phyloP scores from a whole-genome alignment of 2,113 vertebrate genomes.

The Protomyctophum bolini region DNA sequence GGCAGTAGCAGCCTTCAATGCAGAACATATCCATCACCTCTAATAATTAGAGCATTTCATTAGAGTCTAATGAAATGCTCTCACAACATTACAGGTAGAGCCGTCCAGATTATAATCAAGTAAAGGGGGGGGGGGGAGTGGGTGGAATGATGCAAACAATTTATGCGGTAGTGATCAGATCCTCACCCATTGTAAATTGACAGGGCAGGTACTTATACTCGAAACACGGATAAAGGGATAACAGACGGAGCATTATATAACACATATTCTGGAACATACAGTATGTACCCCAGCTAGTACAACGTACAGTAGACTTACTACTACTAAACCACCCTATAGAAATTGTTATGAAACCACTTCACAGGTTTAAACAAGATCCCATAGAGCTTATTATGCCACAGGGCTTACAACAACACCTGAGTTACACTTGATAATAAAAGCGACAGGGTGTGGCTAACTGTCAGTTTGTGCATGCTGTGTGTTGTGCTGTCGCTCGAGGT shows the following conservation, averaged over 20 bases:
- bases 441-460: constrained; percentile 22
- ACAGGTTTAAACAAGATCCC: constrained; percentile 26
- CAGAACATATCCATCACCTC: too few relatives aligned
- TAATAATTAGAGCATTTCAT: too few relatives aligned
- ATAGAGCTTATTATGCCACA: not conserved
- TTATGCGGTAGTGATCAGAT: too few relatives aligned
- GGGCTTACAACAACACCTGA: constrained; percentile 2
- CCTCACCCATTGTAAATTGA: too few relatives aligned
- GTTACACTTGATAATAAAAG: not conserved
- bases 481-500: constrained; percentile 5
- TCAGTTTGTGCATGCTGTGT: not conserved
- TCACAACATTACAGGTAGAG: not conserved
- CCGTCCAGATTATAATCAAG: not conserved
- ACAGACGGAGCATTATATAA: too few relatives aligned
- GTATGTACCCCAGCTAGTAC: too few relatives aligned
- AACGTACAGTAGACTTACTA: too few relatives aligned
- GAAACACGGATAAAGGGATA: too few relatives aligned
- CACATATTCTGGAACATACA: too few relatives aligned
- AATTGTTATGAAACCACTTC: not conserved
- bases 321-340: not conserved
- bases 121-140: not conserved
- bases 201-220: too few relatives aligned
- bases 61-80: too few relatives aligned
- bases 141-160: not conserved
- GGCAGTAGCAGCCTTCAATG: too few relatives aligned